Conservation (phyloP, 2,113 vertebrate genomes). For the Alectura lathami region DNA sequence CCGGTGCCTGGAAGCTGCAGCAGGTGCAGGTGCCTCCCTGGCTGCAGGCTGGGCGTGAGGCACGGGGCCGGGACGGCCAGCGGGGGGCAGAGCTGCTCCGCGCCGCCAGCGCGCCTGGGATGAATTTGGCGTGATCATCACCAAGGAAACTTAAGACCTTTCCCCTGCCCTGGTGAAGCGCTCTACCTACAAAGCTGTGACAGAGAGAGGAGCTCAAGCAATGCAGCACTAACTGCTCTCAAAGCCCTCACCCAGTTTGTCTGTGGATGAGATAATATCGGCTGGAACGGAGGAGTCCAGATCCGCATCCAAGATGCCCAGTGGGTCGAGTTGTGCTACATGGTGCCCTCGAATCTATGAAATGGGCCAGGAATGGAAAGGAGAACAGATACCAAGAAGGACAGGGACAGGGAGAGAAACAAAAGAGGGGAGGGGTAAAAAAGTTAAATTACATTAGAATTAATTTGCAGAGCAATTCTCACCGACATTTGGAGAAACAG, state of each 20-base stretch:
- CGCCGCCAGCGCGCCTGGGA: rapidly evolving
- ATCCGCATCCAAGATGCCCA: constrained; percentile 99
- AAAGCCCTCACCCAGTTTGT: constrained; percentile 98
- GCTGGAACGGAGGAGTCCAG: constrained; percentile 97
- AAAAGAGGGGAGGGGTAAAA: constrained; percentile 78
- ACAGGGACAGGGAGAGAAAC: constrained; percentile 59
- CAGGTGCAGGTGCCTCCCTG: no score
- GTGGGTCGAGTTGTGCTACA: constrained; percentile 98
- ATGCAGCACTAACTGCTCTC: constrained; percentile 73
- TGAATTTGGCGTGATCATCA: constrained; percentile 75
- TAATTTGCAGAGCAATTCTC: constrained; percentile 83
- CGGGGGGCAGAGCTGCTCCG: neutral
- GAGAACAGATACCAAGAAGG: constrained; percentile 44
- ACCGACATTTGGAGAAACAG: constrained; percentile 91
- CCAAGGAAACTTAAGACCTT: constrained; percentile 79
- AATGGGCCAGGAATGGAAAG: constrained; percentile 62
- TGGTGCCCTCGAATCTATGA: constrained; percentile 99
- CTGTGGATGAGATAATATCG: constrained; percentile 97
- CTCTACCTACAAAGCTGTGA: constrained; percentile 69
- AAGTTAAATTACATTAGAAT: constrained; percentile 79
- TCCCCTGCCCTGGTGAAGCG: constrained; percentile 46
- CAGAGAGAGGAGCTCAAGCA: constrained; percentile 77
- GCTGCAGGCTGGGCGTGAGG: no score
- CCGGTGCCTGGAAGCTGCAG: no score
- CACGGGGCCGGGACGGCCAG: rapidly evolving